Percentiles rank a stretch among this genome's conserved stretches.
These are phyloP conservation scores for Thyatira batis DNA, from an alignment of 2,888 invertebrate species.

Conservation along the genomic window DNA sequence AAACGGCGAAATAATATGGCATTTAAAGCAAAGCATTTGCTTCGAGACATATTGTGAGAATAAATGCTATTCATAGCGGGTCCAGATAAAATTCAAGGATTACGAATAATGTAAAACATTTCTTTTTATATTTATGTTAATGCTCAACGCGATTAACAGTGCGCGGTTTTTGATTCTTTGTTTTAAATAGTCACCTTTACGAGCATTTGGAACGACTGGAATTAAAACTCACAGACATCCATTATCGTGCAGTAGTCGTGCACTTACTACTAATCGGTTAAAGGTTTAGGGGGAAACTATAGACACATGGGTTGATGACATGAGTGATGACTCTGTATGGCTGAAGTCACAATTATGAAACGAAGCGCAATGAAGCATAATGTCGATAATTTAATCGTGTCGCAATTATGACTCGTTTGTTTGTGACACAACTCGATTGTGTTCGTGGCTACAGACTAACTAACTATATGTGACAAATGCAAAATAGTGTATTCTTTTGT, in stretches of 20 bases:
- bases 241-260: too few relatives aligned
- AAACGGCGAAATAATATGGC: neutral
- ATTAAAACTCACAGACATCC: neutral
- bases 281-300: too few relatives aligned
- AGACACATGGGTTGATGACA: too few relatives aligned
- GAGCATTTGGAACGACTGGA: neutral
- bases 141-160: neutral
- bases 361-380: neutral
- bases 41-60: too few relatives aligned
- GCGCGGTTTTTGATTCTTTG: neutral
- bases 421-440: neutral
- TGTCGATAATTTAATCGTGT: neutral
- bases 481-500: too few relatives aligned
- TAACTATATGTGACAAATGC: too few relatives aligned
- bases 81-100: neutral
- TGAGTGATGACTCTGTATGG: too few relatives aligned
- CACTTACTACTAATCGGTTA: too few relatives aligned
- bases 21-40: too few relatives aligned
- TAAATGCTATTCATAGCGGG: too few relatives aligned
- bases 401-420: neutral
- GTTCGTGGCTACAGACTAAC: too few relatives aligned
- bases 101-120: neutral
- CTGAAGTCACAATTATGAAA: neutral
- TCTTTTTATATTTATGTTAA: conserved; percentile 1
- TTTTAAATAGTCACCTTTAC: neutral